Percentiles rank a stretch among this genome's conserved stretches.
Evolutionary conservation across 2,888 invertebrate genomes (phyloP).

Genomic region (Scaptomyza parva): DNA sequence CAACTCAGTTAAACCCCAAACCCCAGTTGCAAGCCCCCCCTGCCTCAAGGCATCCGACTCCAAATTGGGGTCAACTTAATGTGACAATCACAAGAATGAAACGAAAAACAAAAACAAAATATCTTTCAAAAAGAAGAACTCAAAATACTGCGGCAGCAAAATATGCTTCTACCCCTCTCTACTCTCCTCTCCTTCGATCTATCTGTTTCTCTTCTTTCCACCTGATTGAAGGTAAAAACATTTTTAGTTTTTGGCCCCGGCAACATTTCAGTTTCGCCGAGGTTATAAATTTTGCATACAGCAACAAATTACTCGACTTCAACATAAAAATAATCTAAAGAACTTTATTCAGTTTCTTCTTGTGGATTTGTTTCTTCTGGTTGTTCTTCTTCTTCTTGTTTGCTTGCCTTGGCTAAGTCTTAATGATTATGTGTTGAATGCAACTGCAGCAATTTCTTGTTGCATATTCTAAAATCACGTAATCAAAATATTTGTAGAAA

Average conservation of each 20-base stretch:
- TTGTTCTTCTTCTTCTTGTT: conserved; percentile 9
- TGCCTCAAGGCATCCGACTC: conserved; percentile 32
- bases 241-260: conserved; percentile 15
- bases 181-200: too few relatives aligned
- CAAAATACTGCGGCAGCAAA: conserved; percentile 61
- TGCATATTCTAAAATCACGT: neutral
- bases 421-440: conserved; percentile 10
- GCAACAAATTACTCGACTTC: conserved; percentile 33
- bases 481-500: too few relatives aligned
- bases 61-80: conserved; percentile 64
- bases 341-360: conserved; percentile 13
- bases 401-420: conserved; percentile 30
- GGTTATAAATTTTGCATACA: conserved; percentile 55
- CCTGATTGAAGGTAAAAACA: conserved; percentile 17
- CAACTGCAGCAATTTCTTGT: conserved; percentile 33
- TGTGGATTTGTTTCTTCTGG: neutral
- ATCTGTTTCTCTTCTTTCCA: neutral
- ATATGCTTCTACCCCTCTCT: conserved; percentile 31
- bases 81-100: conserved; percentile 64
- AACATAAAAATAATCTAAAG: too few relatives aligned
- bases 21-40: conserved; percentile 21
- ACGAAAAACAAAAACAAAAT: conserved; percentile 38
- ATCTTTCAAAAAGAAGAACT: neutral
- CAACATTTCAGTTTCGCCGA: conserved; percentile 21
- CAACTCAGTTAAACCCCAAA: conserved; percentile 64